Base-by-base conservation (phyloP, 1,140 invertebrate genomes). In the Zaprionus tsacasi region DNA sequence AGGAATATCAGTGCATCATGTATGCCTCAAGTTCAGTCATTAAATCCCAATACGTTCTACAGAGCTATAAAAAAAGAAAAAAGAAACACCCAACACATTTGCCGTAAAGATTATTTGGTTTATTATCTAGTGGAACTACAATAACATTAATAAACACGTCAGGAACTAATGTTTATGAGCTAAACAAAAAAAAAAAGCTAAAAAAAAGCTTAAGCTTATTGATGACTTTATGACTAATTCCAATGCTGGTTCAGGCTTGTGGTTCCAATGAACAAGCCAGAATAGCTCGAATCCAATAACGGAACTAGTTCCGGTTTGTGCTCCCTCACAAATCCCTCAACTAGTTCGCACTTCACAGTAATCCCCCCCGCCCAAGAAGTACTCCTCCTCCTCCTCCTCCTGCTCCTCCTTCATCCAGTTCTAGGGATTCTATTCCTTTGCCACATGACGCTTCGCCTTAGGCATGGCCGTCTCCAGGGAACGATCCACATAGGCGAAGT, bases 401-500 rank as follows among this genome's bases (percentile, higher is more conserved):
- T n/a, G n/a, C n/a, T n/a, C n/a, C n/a, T n/a, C n/a, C n/a, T n/a
- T n/a, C n/a, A n/a, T n/a, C n/a, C n/a, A n/a, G n/a, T n/a, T n/a
- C n/a, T n/a, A n/a, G n/a, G n/a, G n/a, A n/a, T n/a, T n/a, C n/a
- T 5, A 30, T 30, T 82, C 79, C 77, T 78, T 70, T 21, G 43
- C 40, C 33, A 27, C 61, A 17, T 72, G 52, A 13, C 74, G 78
- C 68, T 75, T 83, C n/a, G 63, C 58, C 54, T 72, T 54, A 15
- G 83, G 83, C 83, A 88, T 89, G 50, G 83, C 83, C 78, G 71
- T 69, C 1, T 69, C 80, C 78, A 88, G 58, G 13, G 83, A 81
- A 12, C 80, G 80, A 48, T 88, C 83, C 85, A 83, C 81, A 58
- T 88, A 88, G 48, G 83, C 83, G 25, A 88, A 88, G 54, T 88